Evolutionary conservation across 2,888 invertebrate genomes (phyloP), one percentile per base, ranked within the genome.

Genomic region (Folsomia manolachei): DNA sequence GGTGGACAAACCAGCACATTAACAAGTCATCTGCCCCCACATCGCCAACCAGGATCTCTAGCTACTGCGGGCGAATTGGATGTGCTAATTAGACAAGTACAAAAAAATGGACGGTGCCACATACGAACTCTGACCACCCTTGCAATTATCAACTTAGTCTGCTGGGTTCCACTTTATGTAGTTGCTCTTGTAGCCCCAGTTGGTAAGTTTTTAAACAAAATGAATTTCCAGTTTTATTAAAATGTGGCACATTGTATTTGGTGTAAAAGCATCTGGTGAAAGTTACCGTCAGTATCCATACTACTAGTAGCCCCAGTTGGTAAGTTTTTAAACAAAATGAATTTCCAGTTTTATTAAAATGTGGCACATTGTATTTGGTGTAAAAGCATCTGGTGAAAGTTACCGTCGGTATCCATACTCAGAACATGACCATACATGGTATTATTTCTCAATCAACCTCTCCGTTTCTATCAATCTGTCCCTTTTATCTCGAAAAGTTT

Each of bases 91-190:
- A 75, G 80, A 68, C 74, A 76, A 69, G 80, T 78, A 64, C 80
- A 81, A 72, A 75, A 75, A 72, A 79, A 78, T 70, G 80, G 79
- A 24, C 74, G 77, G 27, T 74, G 75, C 76, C 80, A 81, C 69
- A 92, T 93, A 69, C 90, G 92, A 84, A 93, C 93, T 90, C 92
- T 93, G 84, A 88, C 92, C 75, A 90, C 93, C 81, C 91, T 93
- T 82, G 92, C 91, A 0, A 90, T 90, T 0, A 92, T 92, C 27
- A 95, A 94, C 84, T 88, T 93, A 61, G 86, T 94, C 69, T 94
- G 94, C 85, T 95, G 95, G 94, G 93, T 94, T 76, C 95, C 94
- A 18, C 86, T 95, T 76, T 95, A 94, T 85, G 88, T 94, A 80
- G 91, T 94, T 80, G 94, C 93, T 1, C 86, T 94, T 76, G 87